These are phyloP conservation scores for Dendroctonus valens DNA, from an alignment of 1,140 invertebrate species.

Conservation along the genomic window DNA sequence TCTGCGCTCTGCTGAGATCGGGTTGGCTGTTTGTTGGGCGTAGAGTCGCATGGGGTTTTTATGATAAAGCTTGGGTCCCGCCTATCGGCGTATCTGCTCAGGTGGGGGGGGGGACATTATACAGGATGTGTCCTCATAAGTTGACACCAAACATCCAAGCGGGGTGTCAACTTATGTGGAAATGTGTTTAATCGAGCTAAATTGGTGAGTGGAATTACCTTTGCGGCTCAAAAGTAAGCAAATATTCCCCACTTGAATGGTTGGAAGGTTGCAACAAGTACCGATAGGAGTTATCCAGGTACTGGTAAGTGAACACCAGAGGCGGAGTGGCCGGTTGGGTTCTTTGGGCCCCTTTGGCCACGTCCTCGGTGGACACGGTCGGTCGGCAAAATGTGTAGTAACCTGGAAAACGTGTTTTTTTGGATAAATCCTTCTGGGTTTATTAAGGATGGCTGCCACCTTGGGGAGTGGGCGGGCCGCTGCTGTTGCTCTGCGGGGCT, in stretches of 20 bases:
- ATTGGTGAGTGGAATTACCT: constrained; percentile 45
- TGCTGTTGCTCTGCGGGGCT: constrained; percentile 55
- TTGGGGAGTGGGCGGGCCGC: constrained; percentile 50
- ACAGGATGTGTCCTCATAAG: not conserved
- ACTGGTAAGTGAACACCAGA: constrained; percentile 66
- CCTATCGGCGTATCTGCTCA: constrained; percentile 48
- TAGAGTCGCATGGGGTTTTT: constrained; percentile 58
- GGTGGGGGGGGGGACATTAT: not conserved
- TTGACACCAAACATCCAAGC: no score
- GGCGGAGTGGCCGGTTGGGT: constrained; percentile 55
- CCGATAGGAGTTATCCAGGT: constrained; percentile 65
- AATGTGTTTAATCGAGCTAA: not conserved
- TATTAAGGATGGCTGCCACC: constrained; percentile 13
- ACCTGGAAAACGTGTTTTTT: constrained; percentile 8
- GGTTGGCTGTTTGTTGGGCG: constrained; percentile 40
- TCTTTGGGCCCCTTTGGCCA: constrained; percentile 57
- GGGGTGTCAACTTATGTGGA: no score
- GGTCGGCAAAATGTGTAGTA: constrained; percentile 59
- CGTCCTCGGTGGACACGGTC: constrained; percentile 70
- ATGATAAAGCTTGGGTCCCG: constrained; percentile 61
- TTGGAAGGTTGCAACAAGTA: constrained; percentile 63
- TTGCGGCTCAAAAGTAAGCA: constrained; percentile 65
- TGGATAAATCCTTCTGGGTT: not conserved
- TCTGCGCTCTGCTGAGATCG: constrained; percentile 51
- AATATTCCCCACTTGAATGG: constrained; percentile 63